These are phyloP conservation scores for Geodia barretti DNA, from an alignment of 37 sponge, comb jelly and placozoan species.

Conservation along the genomic window DNA sequence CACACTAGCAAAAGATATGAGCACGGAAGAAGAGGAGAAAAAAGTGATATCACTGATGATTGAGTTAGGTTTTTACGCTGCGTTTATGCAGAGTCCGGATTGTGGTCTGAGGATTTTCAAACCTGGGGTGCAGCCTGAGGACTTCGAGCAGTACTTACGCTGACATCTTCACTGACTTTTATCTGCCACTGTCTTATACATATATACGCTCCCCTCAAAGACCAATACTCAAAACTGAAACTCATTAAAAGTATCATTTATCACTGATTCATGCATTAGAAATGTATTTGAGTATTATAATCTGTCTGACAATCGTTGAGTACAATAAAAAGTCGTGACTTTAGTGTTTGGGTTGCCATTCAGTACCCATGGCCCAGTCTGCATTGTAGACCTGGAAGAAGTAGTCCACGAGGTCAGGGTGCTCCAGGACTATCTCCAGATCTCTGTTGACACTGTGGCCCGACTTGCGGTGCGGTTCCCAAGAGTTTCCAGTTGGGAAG, in stretches of 20 bases:
- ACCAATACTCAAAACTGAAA: no score
- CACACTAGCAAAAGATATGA: no score
- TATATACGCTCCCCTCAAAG: no score
- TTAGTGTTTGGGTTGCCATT: no score
- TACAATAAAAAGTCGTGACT: no score
- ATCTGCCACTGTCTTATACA: no score
- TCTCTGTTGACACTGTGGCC: slow-evolving; percentile 63
- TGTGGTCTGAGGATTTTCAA: slow-evolving; percentile 40
- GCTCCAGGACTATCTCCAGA: slow-evolving; percentile 61
- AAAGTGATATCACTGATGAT: background rate
- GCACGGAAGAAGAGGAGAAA: no score
- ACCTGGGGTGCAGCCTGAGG: background rate
- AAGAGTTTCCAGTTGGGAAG: slow-evolving; percentile 57
- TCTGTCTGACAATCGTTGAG: no score
- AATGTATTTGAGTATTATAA: no score
- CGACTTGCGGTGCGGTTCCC: slow-evolving; percentile 33
- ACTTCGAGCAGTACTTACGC: background rate
- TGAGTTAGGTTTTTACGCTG: background rate
- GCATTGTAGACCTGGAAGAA: slow-evolving; percentile 58
- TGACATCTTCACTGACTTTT: no score
- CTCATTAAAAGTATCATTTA: no score
- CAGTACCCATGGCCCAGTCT: slow-evolving; percentile 65
- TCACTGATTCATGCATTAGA: no score
- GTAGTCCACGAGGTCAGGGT: slow-evolving; percentile 29
- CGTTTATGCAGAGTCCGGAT: background rate